Evolutionary conservation across 2,113 vertebrate species (phyloP).

Genomic region (Psephotus haematonotus): DNA sequence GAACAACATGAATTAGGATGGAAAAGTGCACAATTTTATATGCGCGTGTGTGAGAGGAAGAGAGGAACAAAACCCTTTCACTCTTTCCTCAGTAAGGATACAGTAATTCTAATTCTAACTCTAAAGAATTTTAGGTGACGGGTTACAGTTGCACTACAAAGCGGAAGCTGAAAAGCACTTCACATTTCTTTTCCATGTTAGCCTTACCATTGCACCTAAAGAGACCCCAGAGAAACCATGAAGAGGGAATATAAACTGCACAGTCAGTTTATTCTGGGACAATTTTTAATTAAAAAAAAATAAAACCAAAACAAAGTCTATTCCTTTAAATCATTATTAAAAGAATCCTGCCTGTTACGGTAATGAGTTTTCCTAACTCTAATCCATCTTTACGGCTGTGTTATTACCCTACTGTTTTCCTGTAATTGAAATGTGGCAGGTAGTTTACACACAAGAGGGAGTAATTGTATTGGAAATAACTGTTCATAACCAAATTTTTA

Average conservation of each 20-base stretch:
- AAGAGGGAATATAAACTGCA: background rate
- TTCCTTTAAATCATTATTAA: constrained; percentile 44
- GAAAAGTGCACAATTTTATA: background rate
- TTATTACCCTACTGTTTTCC: constrained; percentile 47
- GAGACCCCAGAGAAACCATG: background rate
- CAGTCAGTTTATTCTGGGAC: background rate
- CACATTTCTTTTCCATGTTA: background rate
- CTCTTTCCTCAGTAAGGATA: background rate
- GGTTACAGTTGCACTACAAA: background rate
- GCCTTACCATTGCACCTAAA: background rate
- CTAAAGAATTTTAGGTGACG: constrained; percentile 10
- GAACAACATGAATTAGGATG: background rate
- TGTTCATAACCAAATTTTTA: constrained; percentile 65
- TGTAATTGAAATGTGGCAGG: constrained; percentile 73
- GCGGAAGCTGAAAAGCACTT: background rate
- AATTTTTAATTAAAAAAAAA: background rate
- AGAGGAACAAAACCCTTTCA: background rate
- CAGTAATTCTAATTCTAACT: constrained; percentile 3
- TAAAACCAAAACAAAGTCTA: background rate
- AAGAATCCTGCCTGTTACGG: constrained; percentile 32
- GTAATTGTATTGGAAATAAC: constrained; percentile 70
- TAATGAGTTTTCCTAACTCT: constrained; percentile 29
- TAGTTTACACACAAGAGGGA: constrained; percentile 71
- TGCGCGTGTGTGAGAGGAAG: rapidly evolving
- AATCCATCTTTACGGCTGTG: constrained; percentile 40